Conservation (phyloP, 1,140 invertebrate species). For the Tetragnatha versicolor region DNA sequence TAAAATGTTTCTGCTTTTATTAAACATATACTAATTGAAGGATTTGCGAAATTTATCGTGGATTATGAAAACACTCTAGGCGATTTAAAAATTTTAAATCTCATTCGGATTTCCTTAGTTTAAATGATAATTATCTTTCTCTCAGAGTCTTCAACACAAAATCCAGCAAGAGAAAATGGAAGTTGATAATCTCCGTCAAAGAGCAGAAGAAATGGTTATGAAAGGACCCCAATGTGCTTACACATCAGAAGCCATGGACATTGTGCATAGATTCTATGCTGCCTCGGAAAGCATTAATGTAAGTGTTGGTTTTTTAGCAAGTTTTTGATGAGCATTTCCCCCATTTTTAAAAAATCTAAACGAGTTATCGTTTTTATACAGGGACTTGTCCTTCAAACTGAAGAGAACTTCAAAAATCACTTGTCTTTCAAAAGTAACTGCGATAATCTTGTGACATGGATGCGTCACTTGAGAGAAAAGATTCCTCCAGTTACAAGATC, state of each 20-base stretch:
- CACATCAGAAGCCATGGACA: conserved; percentile 82
- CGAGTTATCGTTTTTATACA: too few relatives aligned
- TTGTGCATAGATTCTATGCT: conserved; percentile 80
- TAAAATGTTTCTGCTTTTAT: too few relatives aligned
- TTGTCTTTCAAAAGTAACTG: conserved; percentile 86
- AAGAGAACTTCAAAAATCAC: conserved; percentile 87
- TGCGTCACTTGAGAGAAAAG: conserved; percentile 84
- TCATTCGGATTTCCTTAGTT: too few relatives aligned
- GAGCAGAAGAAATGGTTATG: conserved; percentile 86
- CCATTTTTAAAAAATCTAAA: conserved; percentile 67
- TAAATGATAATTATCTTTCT: too few relatives aligned
- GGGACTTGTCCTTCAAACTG: conserved; percentile 67
- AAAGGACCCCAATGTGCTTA: conserved; percentile 83
- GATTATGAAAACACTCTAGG: too few relatives aligned
- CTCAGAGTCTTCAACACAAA: conserved; percentile 80
- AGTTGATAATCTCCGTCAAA: conserved; percentile 84
- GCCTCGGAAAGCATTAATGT: conserved; percentile 75
- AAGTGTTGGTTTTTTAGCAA: conserved; percentile 53
- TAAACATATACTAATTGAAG: too few relatives aligned
- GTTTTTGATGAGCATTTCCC: not conserved
- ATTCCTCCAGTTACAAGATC: conserved; percentile 83
- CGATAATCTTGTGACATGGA: conserved; percentile 85
- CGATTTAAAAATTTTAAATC: too few relatives aligned
- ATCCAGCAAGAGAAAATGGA: conserved; percentile 89
- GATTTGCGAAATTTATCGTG: too few relatives aligned